Evolutionary conservation across 2,113 vertebrate genomes (phyloP).

Genomic region (Calonectris borealis): DNA sequence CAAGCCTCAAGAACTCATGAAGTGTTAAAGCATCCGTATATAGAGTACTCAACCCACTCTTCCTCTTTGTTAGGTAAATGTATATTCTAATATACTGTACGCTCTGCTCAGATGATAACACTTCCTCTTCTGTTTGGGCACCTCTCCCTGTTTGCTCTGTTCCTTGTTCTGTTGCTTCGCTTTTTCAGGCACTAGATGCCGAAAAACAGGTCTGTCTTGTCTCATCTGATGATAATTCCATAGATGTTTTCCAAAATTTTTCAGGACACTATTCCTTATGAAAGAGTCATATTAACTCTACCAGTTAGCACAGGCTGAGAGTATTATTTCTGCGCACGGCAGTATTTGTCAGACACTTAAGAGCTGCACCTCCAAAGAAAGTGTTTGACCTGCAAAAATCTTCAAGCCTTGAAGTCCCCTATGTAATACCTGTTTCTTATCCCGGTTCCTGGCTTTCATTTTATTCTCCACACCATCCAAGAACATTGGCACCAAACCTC

Average conservation of each 20-base stretch:
- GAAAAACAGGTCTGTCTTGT: background rate
- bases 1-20: background rate
- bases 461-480: background rate
- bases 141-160: background rate
- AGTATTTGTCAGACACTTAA: background rate
- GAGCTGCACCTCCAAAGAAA: background rate
- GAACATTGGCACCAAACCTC: background rate
- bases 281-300: background rate
- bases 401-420: background rate
- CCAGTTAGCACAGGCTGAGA: background rate
- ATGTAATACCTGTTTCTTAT: background rate
- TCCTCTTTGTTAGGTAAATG: too few species aligned
- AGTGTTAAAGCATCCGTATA: background rate
- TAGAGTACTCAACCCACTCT: background rate
- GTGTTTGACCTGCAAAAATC: background rate
- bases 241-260: background rate
- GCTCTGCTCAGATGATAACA: background rate
- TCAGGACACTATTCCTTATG: background rate
- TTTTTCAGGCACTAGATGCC: background rate
- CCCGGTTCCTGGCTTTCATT: background rate
- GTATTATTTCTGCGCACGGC: background rate
- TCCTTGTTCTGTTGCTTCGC: background rate
- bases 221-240: background rate
- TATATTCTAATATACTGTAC: background rate
- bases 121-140: background rate